These are phyloP conservation scores for Brachionus koreanus DNA, from an alignment of 1,140 invertebrate species.

Conservation along the genomic window DNA sequence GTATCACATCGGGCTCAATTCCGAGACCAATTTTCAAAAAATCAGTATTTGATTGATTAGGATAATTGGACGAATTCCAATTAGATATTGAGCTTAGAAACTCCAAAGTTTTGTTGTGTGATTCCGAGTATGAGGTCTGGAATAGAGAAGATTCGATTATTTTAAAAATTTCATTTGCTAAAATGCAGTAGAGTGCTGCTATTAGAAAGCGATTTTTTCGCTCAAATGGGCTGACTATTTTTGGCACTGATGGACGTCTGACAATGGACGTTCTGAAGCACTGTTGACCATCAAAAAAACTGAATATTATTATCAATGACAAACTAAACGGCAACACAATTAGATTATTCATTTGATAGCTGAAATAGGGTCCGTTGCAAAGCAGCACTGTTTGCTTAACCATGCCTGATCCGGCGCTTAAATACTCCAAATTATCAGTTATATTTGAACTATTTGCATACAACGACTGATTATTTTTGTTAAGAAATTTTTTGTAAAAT, in stretches of 20 bases:
- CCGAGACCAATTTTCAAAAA: constrained; percentile 32
- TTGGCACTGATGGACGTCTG: background rate
- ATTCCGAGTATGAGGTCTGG: background rate
- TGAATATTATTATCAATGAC: constrained; percentile 7
- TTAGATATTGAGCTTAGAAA: background rate
- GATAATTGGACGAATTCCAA: background rate
- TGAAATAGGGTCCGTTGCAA: constrained; percentile 34
- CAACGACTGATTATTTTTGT: background rate
- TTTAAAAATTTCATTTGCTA: constrained; percentile 41
- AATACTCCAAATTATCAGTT: background rate
- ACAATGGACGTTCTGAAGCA: background rate
- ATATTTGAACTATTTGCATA: background rate
- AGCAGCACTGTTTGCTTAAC: constrained; percentile 32
- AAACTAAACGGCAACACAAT: constrained; percentile 22
- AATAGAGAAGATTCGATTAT: constrained; percentile 33
- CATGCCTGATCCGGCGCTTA: background rate
- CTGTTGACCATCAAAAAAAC: constrained; percentile 28
- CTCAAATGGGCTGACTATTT: background rate
- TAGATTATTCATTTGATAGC: constrained; percentile 35
- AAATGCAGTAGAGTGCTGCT: constrained; percentile 30
- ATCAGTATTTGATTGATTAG: background rate
- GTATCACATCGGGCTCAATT: background rate
- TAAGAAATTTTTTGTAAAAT: constrained; percentile 32
- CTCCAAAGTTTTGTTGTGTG: background rate
- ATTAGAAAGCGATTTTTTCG: constrained; percentile 32